Evolutionary conservation across 2,888 invertebrate species (phyloP).

Genomic region (Sesia apiformis): DNA sequence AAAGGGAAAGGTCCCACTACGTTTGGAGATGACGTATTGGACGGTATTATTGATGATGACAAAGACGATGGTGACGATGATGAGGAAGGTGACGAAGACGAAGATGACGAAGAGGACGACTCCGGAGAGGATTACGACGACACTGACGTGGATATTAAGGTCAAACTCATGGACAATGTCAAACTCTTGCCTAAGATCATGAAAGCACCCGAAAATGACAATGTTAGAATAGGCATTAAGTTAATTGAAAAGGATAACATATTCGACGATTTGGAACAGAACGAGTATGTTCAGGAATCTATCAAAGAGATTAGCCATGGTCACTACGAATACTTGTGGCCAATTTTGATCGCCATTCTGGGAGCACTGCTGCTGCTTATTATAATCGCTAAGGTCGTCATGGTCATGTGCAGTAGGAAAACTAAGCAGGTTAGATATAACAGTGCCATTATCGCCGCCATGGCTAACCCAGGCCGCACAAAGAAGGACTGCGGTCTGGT

Average conservation of each 20-base stretch:
- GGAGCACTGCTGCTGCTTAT: slow-evolving; percentile 73
- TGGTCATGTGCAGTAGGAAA: slow-evolving; percentile 45
- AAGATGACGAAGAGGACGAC: slow-evolving; percentile 43
- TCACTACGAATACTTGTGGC: slow-evolving; percentile 71
- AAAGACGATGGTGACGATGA: slow-evolving; percentile 46
- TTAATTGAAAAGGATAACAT: slow-evolving; percentile 43
- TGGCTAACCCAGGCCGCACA: slow-evolving; percentile 68
- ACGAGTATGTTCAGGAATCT: slow-evolving; percentile 40
- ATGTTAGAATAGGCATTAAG: slow-evolving; percentile 45
- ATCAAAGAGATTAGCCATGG: slow-evolving; percentile 52
- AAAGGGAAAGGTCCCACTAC: background rate
- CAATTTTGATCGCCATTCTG: slow-evolving; percentile 73
- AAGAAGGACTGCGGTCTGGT: slow-evolving; percentile 84
- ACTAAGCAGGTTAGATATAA: slow-evolving; percentile 59
- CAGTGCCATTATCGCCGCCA: slow-evolving; percentile 68
- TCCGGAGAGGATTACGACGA: slow-evolving; percentile 46
- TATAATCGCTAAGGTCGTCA: slow-evolving; percentile 67
- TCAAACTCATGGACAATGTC: slow-evolving; percentile 46
- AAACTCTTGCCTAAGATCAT: slow-evolving; percentile 10
- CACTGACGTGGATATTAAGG: slow-evolving; percentile 53
- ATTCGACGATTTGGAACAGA: slow-evolving; percentile 39
- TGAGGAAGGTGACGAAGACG: slow-evolving; percentile 39
- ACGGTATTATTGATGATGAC: slow-evolving; percentile 45
- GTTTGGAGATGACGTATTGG: slow-evolving; percentile 24
- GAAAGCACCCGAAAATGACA: slow-evolving; percentile 16